Conservation (phyloP, 2,113 vertebrate genomes). For the Alectura lathami region DNA sequence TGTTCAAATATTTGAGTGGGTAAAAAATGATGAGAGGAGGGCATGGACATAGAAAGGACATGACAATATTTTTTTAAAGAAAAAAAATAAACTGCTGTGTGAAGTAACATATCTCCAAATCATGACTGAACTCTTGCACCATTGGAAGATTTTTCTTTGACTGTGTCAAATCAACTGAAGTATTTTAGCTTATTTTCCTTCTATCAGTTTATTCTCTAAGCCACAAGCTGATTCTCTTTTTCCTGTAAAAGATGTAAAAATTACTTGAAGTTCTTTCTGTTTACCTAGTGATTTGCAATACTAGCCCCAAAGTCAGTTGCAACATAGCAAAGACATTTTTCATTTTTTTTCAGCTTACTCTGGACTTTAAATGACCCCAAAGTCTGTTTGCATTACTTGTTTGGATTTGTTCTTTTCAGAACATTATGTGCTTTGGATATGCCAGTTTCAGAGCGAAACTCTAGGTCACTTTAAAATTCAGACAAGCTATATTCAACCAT, state of each 20-base stretch:
- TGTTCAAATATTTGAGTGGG: background rate
- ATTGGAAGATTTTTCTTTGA: background rate
- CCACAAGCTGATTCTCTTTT: background rate
- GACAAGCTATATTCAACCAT: background rate
- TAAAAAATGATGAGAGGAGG: background rate
- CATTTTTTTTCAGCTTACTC: background rate
- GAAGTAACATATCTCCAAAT: background rate
- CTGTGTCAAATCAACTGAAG: background rate
- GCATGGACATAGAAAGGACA: background rate
- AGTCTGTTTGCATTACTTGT: background rate
- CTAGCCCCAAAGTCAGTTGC: background rate
- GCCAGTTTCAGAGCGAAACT: background rate
- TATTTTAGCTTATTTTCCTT: background rate
- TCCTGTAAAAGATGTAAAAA: background rate
- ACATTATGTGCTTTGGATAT: rapidly evolving
- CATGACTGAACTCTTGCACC: background rate
- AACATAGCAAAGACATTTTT: background rate
- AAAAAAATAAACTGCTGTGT: background rate
- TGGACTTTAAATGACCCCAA: background rate
- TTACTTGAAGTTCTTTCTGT: background rate
- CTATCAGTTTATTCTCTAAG: background rate
- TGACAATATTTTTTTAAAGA: background rate
- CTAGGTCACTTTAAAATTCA: background rate
- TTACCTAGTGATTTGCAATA: background rate
- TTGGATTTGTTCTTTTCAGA: background rate